Percentiles rank a stretch among this genome's conserved stretches.
Conservation (phyloP, 2,888 invertebrate species). For the Parthenolecanium corni region DNA sequence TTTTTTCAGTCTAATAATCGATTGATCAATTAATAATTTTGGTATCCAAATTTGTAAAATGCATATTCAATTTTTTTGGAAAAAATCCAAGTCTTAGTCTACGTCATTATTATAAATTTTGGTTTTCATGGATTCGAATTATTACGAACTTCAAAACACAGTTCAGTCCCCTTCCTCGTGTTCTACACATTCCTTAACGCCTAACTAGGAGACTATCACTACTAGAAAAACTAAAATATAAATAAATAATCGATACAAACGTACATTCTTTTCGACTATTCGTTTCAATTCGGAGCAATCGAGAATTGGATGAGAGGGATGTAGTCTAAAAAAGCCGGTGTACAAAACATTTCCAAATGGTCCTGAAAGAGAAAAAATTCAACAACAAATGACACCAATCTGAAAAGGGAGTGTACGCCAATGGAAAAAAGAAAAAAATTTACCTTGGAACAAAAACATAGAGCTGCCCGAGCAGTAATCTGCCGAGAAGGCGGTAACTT, state of each 20-base stretch:
- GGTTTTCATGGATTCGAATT: too few relatives aligned
- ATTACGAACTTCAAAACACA: too few relatives aligned
- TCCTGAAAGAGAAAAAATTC: slow-evolving; percentile 26
- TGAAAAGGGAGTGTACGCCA: not conserved
- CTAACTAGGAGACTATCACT: not conserved
- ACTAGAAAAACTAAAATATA: not conserved
- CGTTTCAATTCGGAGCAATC: slow-evolving; percentile 1
- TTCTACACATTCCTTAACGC: too few relatives aligned
- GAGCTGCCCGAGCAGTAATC: slow-evolving; percentile 14
- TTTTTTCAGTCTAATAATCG: too few relatives aligned
- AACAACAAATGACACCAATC: not conserved
- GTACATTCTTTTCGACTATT: not conserved
- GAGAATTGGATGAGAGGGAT: not conserved
- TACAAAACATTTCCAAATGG: slow-evolving; percentile 31
- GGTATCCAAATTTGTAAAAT: too few relatives aligned
- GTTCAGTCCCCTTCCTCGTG: too few relatives aligned
- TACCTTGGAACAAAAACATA: slow-evolving; percentile 21
- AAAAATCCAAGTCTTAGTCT: too few relatives aligned
- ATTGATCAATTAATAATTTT: too few relatives aligned
- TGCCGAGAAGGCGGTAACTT: slow-evolving; percentile 2
- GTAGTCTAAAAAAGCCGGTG: slow-evolving; percentile 30
- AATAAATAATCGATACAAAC: not conserved
- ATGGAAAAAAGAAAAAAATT: not conserved
- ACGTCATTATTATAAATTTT: too few relatives aligned
- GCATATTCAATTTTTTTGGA: too few relatives aligned